Conservation (phyloP, 2,888 invertebrate species). For the Brachylomia viminalis region DNA sequence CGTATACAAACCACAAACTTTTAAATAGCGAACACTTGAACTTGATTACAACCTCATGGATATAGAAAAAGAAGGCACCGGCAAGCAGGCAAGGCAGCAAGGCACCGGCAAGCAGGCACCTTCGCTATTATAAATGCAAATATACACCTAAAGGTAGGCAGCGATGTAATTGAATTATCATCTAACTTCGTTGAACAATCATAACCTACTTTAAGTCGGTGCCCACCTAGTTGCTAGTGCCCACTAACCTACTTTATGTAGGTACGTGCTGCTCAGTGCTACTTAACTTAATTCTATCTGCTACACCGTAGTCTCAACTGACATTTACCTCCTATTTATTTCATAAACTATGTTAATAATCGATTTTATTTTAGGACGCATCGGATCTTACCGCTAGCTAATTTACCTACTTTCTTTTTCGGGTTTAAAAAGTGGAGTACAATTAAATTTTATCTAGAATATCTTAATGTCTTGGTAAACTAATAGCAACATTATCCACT, state of each 20-base stretch:
- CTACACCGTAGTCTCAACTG: conserved; percentile 8
- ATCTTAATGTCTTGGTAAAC: no score
- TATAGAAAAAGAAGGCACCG: not conserved
- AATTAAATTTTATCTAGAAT: no score
- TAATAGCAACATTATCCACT: no score
- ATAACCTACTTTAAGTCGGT: conserved; percentile 53
- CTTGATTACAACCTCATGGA: not conserved
- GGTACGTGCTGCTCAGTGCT: conserved; percentile 13
- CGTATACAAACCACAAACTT: not conserved
- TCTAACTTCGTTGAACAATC: conserved; percentile 41
- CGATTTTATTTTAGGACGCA: no score
- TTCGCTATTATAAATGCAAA: conserved; percentile 21
- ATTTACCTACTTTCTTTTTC: no score
- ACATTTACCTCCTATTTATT: not conserved
- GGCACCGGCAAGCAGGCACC: no score
- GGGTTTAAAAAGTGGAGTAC: no score
- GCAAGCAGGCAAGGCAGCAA: no score
- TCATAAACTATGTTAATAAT: no score
- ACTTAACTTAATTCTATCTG: conserved; percentile 15
- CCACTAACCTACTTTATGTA: conserved; percentile 57
- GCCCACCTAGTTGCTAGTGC: no score
- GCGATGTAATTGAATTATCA: conserved; percentile 51
- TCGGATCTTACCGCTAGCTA: no score
- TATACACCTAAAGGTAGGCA: conserved; percentile 25
- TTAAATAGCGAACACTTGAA: not conserved